Conservation (phyloP, 2,888 invertebrate genomes). For the Perizoma affinitatum region DNA sequence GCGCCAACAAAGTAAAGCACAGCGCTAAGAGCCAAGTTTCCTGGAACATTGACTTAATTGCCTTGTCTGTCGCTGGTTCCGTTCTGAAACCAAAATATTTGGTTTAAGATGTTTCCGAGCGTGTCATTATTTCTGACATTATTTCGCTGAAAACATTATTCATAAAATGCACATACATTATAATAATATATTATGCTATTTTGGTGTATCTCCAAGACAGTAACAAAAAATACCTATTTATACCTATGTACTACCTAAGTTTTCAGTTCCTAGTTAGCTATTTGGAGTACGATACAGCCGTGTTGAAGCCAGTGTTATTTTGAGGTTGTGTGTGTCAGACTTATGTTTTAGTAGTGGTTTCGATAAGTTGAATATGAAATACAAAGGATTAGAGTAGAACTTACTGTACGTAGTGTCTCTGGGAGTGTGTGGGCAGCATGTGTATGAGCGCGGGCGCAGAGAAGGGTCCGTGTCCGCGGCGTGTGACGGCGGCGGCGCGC, state of each 20-base stretch:
- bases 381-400: slow-evolving; percentile 37
- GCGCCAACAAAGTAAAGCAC: slow-evolving; percentile 69
- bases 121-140: not conserved
- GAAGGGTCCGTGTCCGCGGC: slow-evolving; percentile 94
- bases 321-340: not conserved
- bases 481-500: slow-evolving; percentile 94
- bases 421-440: slow-evolving; percentile 86
- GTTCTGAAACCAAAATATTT: slow-evolving; percentile 67
- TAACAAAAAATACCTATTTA: too few relatives aligned
- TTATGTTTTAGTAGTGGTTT: not conserved
- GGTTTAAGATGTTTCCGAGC: slow-evolving; percentile 25
- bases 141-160: not conserved
- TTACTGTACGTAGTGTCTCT: slow-evolving; percentile 78
- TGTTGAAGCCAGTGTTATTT: too few relatives aligned
- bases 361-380: too few relatives aligned
- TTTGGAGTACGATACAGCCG: too few relatives aligned
- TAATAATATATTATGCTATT: not conserved
- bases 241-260: too few relatives aligned
- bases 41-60: slow-evolving; percentile 77
- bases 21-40: slow-evolving; percentile 78
- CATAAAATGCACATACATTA: too few relatives aligned
- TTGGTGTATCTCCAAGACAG: not conserved
- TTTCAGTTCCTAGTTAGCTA: too few relatives aligned
- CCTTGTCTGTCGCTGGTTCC: slow-evolving; percentile 78
- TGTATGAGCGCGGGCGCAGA: slow-evolving; percentile 90